A percentile compares a stretch with the other conserved stretches of the same genome.
These are phyloP conservation scores for Australoheros facetus DNA, from an alignment of 2,797 vertebrate species.

Conservation along the genomic window DNA sequence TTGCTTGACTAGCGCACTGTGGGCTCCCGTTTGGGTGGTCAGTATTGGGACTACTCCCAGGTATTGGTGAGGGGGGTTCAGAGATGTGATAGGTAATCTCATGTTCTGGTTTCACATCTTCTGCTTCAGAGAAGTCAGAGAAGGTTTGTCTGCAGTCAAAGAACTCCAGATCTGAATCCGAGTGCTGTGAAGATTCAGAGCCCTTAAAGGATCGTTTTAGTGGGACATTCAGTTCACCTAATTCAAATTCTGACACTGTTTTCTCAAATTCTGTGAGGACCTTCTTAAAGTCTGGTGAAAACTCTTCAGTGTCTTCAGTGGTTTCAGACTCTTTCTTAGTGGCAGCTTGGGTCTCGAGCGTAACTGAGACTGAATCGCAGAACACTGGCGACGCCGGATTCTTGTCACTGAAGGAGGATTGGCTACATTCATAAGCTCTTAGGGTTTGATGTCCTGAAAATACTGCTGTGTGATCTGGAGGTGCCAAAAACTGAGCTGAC, in stretches of 20 bases:
- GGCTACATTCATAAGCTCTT: conserved; percentile 50
- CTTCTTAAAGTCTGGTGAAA: conserved; percentile 59
- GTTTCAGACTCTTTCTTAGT: neutral
- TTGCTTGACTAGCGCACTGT: conserved; percentile 22
- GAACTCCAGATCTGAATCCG: conserved; percentile 77
- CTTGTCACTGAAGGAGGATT: conserved; percentile 34
- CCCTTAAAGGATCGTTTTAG: conserved; percentile 4
- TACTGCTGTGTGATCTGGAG: conserved; percentile 58
- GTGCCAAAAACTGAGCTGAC: conserved; percentile 54
- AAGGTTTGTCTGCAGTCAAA: conserved; percentile 78
- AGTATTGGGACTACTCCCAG: conserved; percentile 45
- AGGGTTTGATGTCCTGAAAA: conserved; percentile 59
- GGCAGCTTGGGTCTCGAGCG: conserved; percentile 13
- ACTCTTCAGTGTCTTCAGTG: conserved; percentile 34
- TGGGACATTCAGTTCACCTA: neutral
- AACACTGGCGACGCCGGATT: conserved; percentile 58
- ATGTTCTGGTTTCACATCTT: conserved; percentile 49
- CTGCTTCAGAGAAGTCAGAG: conserved; percentile 73
- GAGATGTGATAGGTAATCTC: conserved; percentile 60
- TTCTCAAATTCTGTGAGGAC: conserved; percentile 65
- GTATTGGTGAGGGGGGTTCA: conserved; percentile 69
- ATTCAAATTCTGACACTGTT: conserved; percentile 44
- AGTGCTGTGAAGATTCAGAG: conserved; percentile 48
- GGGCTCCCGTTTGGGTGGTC: conserved; percentile 35
- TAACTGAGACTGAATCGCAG: conserved; percentile 35